Evolutionary conservation across 1,140 invertebrate genomes (phyloP).

Genomic region (Drosophila hydei): DNA sequence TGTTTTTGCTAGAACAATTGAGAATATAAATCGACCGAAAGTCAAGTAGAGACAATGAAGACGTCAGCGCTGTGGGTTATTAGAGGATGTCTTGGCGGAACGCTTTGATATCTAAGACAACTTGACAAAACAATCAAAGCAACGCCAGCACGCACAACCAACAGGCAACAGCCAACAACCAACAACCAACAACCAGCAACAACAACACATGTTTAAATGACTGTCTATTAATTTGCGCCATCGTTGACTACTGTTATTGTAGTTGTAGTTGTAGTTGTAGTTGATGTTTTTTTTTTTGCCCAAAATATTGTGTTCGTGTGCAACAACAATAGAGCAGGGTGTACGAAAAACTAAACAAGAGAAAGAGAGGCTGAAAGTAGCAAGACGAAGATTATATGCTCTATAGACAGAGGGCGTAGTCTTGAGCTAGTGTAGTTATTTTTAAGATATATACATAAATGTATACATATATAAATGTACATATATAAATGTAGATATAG

Average conservation of each 20-base stretch:
- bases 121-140: constrained; percentile 83
- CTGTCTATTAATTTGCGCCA: constrained; percentile 77
- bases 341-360: constrained; percentile 24
- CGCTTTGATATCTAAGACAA: constrained; percentile 80
- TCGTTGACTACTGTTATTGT: constrained; percentile 54
- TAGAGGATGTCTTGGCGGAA: constrained; percentile 51
- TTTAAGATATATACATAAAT: not conserved
- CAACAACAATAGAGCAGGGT: constrained; percentile 36
- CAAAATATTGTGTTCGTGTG: constrained; percentile 64
- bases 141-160: constrained; percentile 50
- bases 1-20: constrained; percentile 78
- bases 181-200: constrained; percentile 39
- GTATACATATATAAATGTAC: not conserved
- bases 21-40: constrained; percentile 78
- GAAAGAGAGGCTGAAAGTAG: not conserved
- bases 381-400: not conserved
- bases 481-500: not conserved
- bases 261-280: constrained; percentile 37
- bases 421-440: too few relatives aligned
- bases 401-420: not conserved
- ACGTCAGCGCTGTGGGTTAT: constrained; percentile 83
- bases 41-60: constrained; percentile 81
- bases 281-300: constrained; percentile 59
- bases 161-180: constrained; percentile 44
- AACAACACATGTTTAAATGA: constrained; percentile 67